phyloP scores from a whole-genome alignment of 2,797 vertebrate species.

The Lagodon rhomboides region DNA sequence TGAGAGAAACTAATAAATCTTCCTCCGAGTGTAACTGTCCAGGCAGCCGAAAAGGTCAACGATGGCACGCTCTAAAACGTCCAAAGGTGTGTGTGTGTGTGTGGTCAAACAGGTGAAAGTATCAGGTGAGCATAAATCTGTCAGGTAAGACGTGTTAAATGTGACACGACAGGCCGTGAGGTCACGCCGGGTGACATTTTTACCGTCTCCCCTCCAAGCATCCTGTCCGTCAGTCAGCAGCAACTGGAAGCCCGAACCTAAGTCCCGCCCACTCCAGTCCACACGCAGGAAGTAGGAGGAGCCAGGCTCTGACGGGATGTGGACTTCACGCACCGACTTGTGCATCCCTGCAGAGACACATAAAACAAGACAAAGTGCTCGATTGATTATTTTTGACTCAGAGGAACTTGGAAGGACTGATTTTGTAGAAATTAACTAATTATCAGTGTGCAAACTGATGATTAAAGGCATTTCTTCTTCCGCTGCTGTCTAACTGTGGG shows the following conservation, averaged over 20 bases:
- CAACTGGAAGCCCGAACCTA: conserved; percentile 88
- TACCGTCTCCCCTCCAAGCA: conserved; percentile 94
- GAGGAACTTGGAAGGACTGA: too few species aligned
- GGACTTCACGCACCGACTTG: conserved; percentile 86
- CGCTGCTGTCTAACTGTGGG: too few species aligned
- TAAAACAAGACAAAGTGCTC: not conserved
- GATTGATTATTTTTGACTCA: too few species aligned
- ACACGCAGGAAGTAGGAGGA: conserved; percentile 89
- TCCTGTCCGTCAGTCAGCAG: conserved; percentile 89
- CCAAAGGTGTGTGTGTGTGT: conserved; percentile 27
- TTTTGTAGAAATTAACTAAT: too few species aligned
- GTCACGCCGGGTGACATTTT: conserved; percentile 23
- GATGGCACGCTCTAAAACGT: not conserved
- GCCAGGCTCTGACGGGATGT: conserved; percentile 82
- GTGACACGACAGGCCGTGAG: not conserved
- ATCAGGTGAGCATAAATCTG: conserved; percentile 20
- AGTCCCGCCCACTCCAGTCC: conserved; percentile 85
- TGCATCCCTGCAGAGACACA: conserved; percentile 81
- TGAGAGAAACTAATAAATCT: conserved; percentile 28
- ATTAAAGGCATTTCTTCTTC: too few species aligned
- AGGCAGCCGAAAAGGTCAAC: conserved; percentile 39
- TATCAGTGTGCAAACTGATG: too few species aligned
- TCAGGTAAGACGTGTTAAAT: conserved; percentile 3
- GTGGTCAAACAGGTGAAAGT: conserved; percentile 29
- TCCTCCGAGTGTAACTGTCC: not conserved